Evolutionary conservation across 2,113 vertebrate species (phyloP).

Genomic region (Cnemophilus loriae): DNA sequence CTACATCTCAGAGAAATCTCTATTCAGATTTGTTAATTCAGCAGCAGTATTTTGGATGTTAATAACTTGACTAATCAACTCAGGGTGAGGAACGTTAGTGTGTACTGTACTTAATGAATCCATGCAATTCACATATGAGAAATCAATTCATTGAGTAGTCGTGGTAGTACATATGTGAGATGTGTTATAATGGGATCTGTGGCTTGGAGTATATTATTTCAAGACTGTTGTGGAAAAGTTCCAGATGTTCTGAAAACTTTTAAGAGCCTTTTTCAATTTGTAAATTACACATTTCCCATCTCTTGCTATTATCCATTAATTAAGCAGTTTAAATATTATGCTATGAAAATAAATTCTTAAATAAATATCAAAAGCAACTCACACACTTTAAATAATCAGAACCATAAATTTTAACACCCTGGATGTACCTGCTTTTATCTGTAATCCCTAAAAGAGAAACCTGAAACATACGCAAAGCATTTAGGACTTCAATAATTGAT

Average conservation of each 20-base stretch:
- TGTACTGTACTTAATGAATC: not conserved
- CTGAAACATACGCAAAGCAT: not conserved
- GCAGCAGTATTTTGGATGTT: not conserved
- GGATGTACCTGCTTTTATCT: not conserved
- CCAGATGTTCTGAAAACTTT: conserved; percentile 47
- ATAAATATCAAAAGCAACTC: not conserved
- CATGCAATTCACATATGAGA: not conserved
- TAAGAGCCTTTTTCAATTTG: conserved; percentile 40
- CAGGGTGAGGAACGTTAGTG: not conserved
- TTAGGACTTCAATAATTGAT: not conserved
- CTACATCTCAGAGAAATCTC: not conserved
- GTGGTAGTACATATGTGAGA: not conserved
- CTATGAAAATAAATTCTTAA: not conserved
- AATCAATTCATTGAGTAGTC: not conserved
- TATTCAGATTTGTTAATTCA: not conserved
- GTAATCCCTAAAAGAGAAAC: not conserved
- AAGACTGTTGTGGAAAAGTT: conserved; percentile 19
- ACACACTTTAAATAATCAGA: not conserved
- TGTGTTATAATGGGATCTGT: not conserved
- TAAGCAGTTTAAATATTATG: not conserved
- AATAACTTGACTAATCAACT: not conserved
- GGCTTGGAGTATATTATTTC: not conserved
- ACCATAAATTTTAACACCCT: not conserved
- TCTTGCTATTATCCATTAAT: not conserved
- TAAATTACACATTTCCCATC: not conserved